Conservation (phyloP, 2,888 invertebrate species). For the Tetheella fluctuosa region DNA sequence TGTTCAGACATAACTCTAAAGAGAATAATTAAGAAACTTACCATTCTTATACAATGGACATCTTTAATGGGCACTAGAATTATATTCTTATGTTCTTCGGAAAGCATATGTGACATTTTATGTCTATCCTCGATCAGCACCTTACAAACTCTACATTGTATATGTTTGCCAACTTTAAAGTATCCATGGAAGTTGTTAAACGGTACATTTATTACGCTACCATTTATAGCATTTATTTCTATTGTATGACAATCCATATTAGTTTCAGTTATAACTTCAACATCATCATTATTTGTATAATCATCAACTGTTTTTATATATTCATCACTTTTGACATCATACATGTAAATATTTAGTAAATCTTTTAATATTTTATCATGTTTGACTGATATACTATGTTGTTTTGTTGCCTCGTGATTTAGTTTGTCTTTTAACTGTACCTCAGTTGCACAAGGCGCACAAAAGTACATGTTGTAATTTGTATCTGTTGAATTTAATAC, state of each 20-base stretch:
- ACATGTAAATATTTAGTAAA: constrained; percentile 22
- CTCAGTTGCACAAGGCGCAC: constrained; percentile 35
- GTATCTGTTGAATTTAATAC: background rate
- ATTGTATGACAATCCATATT: constrained; percentile 11
- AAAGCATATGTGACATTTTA: constrained; percentile 23
- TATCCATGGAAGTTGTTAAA: constrained; percentile 35
- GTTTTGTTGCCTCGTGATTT: constrained; percentile 30
- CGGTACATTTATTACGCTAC: constrained; percentile 25
- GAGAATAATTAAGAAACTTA: too few relatives aligned
- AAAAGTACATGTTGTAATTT: constrained; percentile 32
- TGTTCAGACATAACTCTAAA: too few relatives aligned
- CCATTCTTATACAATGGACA: constrained; percentile 34
- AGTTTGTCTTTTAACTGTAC: constrained; percentile 27
- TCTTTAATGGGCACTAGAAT: constrained; percentile 30
- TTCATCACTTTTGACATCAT: background rate
- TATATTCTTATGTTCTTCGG: constrained; percentile 27
- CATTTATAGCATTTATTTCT: constrained; percentile 29
- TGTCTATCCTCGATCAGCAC: background rate
- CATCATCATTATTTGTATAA: background rate
- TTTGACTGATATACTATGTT: constrained; percentile 34
- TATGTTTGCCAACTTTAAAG: background rate
- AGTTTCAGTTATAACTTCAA: background rate
- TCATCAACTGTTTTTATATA: background rate
- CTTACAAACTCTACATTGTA: background rate
- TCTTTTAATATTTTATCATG: constrained; percentile 33